Evolutionary conservation across 2,888 invertebrate genomes (phyloP).

Genomic region (Polydrusus pterygomalis): DNA sequence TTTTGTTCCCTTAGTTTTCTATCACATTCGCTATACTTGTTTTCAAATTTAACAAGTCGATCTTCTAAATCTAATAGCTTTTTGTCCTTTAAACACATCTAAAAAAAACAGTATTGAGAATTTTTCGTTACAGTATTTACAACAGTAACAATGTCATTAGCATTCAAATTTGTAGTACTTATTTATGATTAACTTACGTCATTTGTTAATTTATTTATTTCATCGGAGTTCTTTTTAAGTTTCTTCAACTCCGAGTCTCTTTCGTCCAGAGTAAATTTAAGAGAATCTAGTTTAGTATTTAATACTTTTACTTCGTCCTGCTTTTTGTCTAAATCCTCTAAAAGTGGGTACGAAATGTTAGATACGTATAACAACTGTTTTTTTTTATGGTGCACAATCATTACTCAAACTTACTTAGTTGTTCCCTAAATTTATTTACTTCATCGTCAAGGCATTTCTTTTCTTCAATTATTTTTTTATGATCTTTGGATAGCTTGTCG

Average conservation of each 20-base stretch:
- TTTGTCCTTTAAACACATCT: conserved; percentile 79
- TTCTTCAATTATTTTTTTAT: conserved; percentile 71
- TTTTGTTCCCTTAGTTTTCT: conserved; percentile 77
- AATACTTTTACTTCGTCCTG: conserved; percentile 75
- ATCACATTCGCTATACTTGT: conserved; percentile 78
- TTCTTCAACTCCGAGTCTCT: conserved; percentile 79
- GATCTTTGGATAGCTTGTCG: conserved; percentile 72
- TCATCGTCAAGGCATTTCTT: conserved; percentile 76
- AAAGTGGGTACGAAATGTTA: conserved; percentile 53
- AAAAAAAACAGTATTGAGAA: conserved; percentile 57
- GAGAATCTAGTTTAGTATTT: conserved; percentile 79
- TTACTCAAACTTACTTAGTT: conserved; percentile 61
- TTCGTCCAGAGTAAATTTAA: conserved; percentile 78
- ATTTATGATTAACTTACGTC: conserved; percentile 70
- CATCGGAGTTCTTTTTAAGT: conserved; percentile 78
- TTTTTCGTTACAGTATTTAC: background rate
- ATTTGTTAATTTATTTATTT: conserved; percentile 76
- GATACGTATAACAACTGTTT: conserved; percentile 7
- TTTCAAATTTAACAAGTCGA: conserved; percentile 80
- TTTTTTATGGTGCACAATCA: conserved; percentile 22
- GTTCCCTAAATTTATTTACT: conserved; percentile 63
- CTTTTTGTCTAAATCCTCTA: conserved; percentile 76
- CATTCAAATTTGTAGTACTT: too few species aligned
- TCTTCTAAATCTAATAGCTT: conserved; percentile 80
- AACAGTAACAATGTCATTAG: too few species aligned